phyloP scores from a whole-genome alignment of 2,113 vertebrate species.

The Aptenodytes forsteri region DNA sequence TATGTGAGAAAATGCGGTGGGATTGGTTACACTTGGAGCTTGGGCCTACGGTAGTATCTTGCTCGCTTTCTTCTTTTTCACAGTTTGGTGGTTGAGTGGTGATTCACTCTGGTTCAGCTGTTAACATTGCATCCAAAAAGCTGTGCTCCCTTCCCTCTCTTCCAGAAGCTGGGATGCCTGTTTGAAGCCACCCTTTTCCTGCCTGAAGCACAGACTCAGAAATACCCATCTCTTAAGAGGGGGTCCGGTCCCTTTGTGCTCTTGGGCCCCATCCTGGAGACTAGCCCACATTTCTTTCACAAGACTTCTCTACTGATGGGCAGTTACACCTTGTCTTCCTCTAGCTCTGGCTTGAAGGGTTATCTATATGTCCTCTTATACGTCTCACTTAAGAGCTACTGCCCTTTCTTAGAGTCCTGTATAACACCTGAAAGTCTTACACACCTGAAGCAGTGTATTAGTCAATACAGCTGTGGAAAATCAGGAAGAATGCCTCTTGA shows the following conservation, averaged over 20 bases:
- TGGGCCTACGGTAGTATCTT: neutral
- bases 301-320: neutral
- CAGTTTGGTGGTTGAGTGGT: neutral
- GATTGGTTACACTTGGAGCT: neutral
- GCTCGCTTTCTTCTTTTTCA: neutral
- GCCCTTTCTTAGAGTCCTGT: fast-evolving
- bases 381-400: neutral
- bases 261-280: neutral
- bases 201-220: neutral
- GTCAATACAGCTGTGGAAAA: neutral
- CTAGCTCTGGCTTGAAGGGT: neutral
- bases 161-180: neutral
- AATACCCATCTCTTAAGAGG: neutral
- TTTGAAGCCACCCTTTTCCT: neutral
- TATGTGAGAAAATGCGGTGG: neutral
- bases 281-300: neutral
- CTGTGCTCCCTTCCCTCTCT: neutral
- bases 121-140: neutral
- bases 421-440: neutral
- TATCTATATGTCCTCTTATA: fast-evolving
- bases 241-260: fast-evolving
- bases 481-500: neutral
- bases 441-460: neutral
- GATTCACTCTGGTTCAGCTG: neutral
- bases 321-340: neutral